Base-by-base conservation (phyloP, 2,113 vertebrate species). In the Crotalus helleri region DNA sequence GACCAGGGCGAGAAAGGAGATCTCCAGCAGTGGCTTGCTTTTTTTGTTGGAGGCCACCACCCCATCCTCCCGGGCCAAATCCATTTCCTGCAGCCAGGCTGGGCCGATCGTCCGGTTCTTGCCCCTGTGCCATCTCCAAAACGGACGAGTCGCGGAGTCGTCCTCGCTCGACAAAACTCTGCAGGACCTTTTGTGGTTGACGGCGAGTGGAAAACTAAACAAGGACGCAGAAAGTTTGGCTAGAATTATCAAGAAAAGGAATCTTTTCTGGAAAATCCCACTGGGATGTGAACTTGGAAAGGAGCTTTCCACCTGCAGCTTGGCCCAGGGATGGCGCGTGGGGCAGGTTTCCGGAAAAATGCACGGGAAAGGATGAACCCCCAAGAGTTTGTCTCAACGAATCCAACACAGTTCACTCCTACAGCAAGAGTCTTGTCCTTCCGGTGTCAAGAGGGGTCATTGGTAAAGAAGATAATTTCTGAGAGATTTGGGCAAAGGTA, bases 401-500 rank as follows among this genome's bases (percentile, higher is more conserved):
- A 89, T 44, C 87, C 15, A 85, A 49, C 85, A 23, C 92, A 94
- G 21, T 92, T 93, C 74, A 61, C 58, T 91, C 94, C 90, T 92
- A 44, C 8, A 21, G 64, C 24, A 90, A 29, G 29, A n/a, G 29
- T n/a, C 11, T 24, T 51, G 0, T 94, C 39, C 93, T n/a, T 59
- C 51, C 88, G 44, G 8, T 53, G 51, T 9, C 90, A 12, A 57
- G 0, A 0, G 26, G 74, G 57, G 90, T 99, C 98, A 99, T 96
- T 99, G 99, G 98, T 99, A 99, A 92, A 99, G 99, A 97, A 99
- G 98, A 97, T 99, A 99, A 97, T 98, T 99, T 98, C 99, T 99
- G 96, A 99, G 99, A 89, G 99, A 98, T 44, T 98, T 99, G 0
- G 99, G 99, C 96, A 99, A 97, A 12, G 99, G 99, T 95, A 99